A percentile compares a stretch with the other conserved stretches of the same genome.
Conservation (phyloP, 2,888 invertebrate species). For the Caenorhabditis sp. region DNA sequence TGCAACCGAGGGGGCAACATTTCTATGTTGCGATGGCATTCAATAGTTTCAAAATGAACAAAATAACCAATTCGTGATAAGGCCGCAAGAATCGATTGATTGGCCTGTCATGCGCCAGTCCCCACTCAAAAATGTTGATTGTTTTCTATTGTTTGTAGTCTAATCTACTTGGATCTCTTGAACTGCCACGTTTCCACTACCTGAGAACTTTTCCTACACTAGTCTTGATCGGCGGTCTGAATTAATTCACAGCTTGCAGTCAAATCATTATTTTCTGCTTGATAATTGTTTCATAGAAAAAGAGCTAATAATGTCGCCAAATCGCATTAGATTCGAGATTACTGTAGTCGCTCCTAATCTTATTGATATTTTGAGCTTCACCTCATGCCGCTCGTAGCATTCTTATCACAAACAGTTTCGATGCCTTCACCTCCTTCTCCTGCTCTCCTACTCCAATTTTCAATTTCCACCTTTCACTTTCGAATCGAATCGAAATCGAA, state of each 20-base stretch:
- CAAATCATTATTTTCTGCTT: too few relatives aligned
- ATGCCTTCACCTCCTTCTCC: neutral
- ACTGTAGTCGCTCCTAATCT: neutral
- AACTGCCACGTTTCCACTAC: too few relatives aligned
- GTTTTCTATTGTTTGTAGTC: neutral
- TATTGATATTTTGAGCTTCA: constrained; percentile 4
- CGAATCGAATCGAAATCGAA: constrained; percentile 26
- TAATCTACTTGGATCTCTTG: neutral
- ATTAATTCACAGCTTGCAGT: too few relatives aligned
- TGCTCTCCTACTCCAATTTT: neutral
- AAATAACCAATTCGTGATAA: constrained; percentile 15
- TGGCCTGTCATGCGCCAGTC: constrained; percentile 15
- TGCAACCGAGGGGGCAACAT: neutral
- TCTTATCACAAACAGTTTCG: constrained; percentile 1
- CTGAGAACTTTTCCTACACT: too few relatives aligned
- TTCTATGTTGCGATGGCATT: constrained; percentile 3
- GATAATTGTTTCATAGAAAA: neutral
- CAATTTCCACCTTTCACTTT: neutral
- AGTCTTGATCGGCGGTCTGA: too few relatives aligned
- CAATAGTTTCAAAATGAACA: constrained; percentile 1
- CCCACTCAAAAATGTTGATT: neutral
- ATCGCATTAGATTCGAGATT: neutral
- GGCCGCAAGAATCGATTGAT: constrained; percentile 14
- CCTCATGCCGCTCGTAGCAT: neutral
- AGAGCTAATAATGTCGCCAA: too few relatives aligned